Conservation (phyloP, 1,140 invertebrate genomes). For the Meteorus sp. region DNA sequence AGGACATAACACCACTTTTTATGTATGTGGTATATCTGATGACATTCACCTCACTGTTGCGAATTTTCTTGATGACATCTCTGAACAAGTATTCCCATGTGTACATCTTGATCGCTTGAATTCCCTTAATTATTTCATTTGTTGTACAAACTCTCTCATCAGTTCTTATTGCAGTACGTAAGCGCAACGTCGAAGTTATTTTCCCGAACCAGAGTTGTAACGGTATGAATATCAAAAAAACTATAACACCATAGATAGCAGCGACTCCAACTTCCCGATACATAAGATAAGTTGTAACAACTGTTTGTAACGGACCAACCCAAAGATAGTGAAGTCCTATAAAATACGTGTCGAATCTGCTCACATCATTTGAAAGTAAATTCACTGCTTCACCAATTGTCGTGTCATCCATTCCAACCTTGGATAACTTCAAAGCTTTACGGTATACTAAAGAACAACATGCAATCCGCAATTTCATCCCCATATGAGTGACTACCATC, state of each 20-base stretch:
- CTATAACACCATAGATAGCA: constrained; percentile 74
- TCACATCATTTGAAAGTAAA: constrained; percentile 83
- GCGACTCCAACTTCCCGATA: constrained; percentile 73
- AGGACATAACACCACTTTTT: constrained; percentile 68
- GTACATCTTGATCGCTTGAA: constrained; percentile 88
- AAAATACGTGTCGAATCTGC: constrained; percentile 69
- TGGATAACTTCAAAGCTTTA: constrained; percentile 69
- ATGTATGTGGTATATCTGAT: constrained; percentile 70
- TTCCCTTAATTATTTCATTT: constrained; percentile 82
- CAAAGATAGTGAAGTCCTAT: constrained; percentile 71
- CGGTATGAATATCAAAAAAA: constrained; percentile 81
- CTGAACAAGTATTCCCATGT: constrained; percentile 85
- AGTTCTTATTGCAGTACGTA: constrained; percentile 68
- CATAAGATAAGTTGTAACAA: constrained; percentile 74
- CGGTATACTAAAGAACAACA: constrained; percentile 81
- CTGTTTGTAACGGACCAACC: constrained; percentile 76
- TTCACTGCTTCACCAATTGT: constrained; percentile 86
- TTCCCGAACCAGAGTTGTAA: constrained; percentile 77
- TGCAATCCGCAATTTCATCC: constrained; percentile 76
- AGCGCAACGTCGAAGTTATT: constrained; percentile 62
- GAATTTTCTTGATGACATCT: constrained; percentile 63
- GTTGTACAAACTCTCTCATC: constrained; percentile 81
- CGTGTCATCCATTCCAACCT: constrained; percentile 74
- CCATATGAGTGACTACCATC: constrained; percentile 71
- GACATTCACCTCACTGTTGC: constrained; percentile 68